Base-by-base conservation (phyloP, 2,113 vertebrate species). In the Boleophthalmus pectinirostris region DNA sequence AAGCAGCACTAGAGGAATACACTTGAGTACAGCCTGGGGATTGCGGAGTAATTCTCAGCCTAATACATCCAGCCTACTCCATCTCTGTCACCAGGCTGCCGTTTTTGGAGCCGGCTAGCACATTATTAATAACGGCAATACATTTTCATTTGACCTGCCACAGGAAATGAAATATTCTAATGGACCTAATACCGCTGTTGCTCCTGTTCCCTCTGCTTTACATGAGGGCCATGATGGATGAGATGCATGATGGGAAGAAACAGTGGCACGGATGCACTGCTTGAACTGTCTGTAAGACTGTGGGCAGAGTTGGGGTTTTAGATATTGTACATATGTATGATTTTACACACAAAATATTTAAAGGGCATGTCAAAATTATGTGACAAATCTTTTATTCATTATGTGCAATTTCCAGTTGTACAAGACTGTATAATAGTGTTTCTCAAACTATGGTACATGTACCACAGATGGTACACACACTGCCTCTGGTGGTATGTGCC, bases 51-150 rank as follows among this genome's bases (percentile, higher is more conserved):
- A 79, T 80, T 66, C 71, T 79, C 73, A 78, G 79, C 65, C 80
- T 73, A 73, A 77, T 90, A 69, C 74, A 74, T 81, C 71, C 24
- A 65, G 38, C 73, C 85, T 87, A 78, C 58, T 92, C 83, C 77
- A 81, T 92, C 90, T 88, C 72, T 90, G 91, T 90, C 89, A 90
- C 35, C 1, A 3, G 9, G 66, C 70, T 77, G 82, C 87, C 82
- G 71, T 90, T 91, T 91, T 86, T 90, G 84, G 89, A 85, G 68
- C 84, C 47, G 49, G 81, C 88, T 67, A 77, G 71, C 77, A 68
- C 74, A 85, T 91, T 87, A 89, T 91, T 91, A 87, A 91, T 90
- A 88, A 90, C 33, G 23, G 69, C 76, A 78, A 88, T 88, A 82
- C 61, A 74, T 88, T 85, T 82, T 86, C 84, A 87, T 90, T 83